Evolutionary conservation across 1,140 invertebrate species (phyloP).

Genomic region (Drosophila novamexicana): DNA sequence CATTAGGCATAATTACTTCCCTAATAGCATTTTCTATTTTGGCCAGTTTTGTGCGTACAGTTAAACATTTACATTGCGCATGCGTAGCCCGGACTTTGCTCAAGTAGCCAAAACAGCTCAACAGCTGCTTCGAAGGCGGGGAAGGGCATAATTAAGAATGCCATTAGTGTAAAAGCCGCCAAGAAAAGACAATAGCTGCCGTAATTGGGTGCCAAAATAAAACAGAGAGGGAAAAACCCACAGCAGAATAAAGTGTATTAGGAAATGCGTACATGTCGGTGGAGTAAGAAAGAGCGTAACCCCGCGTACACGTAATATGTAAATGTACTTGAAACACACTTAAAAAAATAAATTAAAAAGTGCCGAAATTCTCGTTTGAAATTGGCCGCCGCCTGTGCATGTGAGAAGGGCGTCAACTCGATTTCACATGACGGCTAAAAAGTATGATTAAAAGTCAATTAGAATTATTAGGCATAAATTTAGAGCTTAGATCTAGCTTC

Average conservation of each 20-base stretch:
- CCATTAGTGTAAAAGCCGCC: conserved; percentile 37
- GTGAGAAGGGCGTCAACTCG: conserved; percentile 14
- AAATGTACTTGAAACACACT: conserved; percentile 36
- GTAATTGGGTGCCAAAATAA: conserved; percentile 52
- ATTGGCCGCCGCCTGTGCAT: conserved; percentile 34
- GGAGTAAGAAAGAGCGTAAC: conserved; percentile 1
- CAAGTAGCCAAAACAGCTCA: conserved; percentile 28
- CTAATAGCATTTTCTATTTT: conserved; percentile 47
- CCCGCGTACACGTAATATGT: conserved; percentile 18
- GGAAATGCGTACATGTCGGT: conserved; percentile 4
- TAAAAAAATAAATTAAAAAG: not conserved
- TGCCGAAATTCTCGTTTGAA: conserved; percentile 35
- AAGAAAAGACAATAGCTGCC: conserved; percentile 13
- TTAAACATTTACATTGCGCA: conserved; percentile 49
- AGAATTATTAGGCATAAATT: conserved; percentile 51
- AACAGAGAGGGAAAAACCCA: not conserved
- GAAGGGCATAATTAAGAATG: conserved; percentile 56
- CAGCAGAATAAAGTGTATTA: conserved; percentile 4
- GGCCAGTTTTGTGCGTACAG: conserved; percentile 8
- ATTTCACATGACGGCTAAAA: conserved; percentile 10
- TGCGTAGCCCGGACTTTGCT: conserved; percentile 35
- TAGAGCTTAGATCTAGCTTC: not conserved
- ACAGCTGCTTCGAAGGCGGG: conserved; percentile 20
- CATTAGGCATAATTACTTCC: conserved; percentile 66
- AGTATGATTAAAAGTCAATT: conserved; percentile 55